Evolutionary conservation across 2,113 vertebrate species (phyloP).

Genomic region (Xiphias gladius): DNA sequence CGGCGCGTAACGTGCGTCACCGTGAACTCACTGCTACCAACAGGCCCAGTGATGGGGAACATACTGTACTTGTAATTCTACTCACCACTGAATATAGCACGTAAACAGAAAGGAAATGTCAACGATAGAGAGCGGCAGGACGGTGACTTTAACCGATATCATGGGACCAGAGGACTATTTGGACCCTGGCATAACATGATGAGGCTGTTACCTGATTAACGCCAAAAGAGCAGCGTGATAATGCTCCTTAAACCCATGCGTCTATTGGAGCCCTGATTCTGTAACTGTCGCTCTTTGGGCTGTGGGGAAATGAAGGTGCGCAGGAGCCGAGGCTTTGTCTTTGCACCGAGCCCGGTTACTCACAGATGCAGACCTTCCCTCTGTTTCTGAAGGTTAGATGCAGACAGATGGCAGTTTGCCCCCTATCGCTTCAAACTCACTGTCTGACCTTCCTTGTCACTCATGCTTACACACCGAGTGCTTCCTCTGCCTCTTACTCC

Average conservation of each 20-base stretch:
- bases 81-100: neutral
- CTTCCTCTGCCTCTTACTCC: neutral
- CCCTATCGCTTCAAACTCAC: constrained; percentile 16
- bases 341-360: neutral
- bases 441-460: constrained; percentile 33
- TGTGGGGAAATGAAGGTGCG: neutral
- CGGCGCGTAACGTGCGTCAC: neutral
- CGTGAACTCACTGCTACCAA: neutral
- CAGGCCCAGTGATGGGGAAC: neutral
- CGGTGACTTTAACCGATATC: neutral
- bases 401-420: constrained; percentile 47
- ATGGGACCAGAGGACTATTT: neutral
- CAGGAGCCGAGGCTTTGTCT: neutral
- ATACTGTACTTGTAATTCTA: neutral
- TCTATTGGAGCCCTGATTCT: neutral
- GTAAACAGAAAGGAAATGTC: neutral
- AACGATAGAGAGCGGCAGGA: no score
- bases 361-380: constrained; percentile 28
- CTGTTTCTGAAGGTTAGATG: constrained; percentile 40
- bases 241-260: neutral
- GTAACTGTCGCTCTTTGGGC: neutral
- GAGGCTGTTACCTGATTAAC: no score
- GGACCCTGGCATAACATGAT: no score
- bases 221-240: neutral
- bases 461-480: neutral